Base-by-base conservation (phyloP, 1,140 invertebrate species). In the Drosophila saltans region DNA sequence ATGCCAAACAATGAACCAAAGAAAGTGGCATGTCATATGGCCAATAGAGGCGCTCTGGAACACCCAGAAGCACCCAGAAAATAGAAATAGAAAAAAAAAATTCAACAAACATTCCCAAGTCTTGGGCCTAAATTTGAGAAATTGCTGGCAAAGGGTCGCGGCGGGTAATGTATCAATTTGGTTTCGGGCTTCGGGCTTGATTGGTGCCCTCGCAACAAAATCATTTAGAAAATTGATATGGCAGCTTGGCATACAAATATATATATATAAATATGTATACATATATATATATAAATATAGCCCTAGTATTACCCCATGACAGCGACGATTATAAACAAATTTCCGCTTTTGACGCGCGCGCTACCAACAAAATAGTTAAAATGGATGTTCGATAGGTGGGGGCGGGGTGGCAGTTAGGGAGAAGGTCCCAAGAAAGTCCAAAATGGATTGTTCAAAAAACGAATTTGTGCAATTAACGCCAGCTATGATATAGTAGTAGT, bases 281-380 rank as follows among this genome's bases (percentile, higher is more conserved):
- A 67, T 69, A 48, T 66, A 57, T 57, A 62, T 71, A 71, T 60
- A 63, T 45, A 52, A 41, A 59, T 79, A 78, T 74, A 57, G 63
- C 36, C 65, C 41, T 67, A 45, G 21, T 16, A 24, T 45, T 45
- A 60, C 80, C 83, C 67, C 83, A 89, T 80, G 77, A 85, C 72
- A 86, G 58, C 78, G 60, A 66, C 85, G 85, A 90, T 90, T 90
- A 90, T 90, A 90, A 90, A 90, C 82, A 90, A 90, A 90, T 90
- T 90, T 90, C 85, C 85, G 83, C 83, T 88, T 81, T 88, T 88
- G 84, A 88, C 83, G 84, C 83, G 76, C 76, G 83, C 26, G 68
- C 65, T 62, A 39, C 61, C 40, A 40, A n/a, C 5, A 10, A 41
- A 48, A 57, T 52, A 52, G 45, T 21, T 52, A 55, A 65, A 60